These are phyloP conservation scores for Meiosimyza decipiens DNA, from an alignment of 2,888 invertebrate species.

Conservation along the genomic window DNA sequence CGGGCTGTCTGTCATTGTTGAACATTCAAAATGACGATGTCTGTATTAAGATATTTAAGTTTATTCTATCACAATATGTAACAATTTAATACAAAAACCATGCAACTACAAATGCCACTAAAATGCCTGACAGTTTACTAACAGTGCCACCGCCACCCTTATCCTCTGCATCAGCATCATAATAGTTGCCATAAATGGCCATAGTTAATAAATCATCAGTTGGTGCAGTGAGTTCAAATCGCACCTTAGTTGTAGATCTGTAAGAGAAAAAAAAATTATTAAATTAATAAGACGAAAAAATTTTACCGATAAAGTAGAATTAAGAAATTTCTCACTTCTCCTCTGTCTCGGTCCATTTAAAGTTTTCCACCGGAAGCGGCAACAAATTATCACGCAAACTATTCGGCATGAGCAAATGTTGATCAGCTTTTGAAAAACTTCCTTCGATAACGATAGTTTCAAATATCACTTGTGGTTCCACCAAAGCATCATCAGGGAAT, in stretches of 20 bases:
- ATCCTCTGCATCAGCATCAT: conserved; percentile 37
- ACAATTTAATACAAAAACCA: too few relatives aligned
- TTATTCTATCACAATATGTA: too few relatives aligned
- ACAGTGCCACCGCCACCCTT: conserved; percentile 31
- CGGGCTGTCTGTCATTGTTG: too few relatives aligned
- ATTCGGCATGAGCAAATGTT: conserved; percentile 55
- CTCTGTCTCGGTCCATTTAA: conserved; percentile 49
- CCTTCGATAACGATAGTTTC: conserved; percentile 50
- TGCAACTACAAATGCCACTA: too few relatives aligned
- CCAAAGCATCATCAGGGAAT: conserved; percentile 35
- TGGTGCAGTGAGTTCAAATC: conserved; percentile 43
- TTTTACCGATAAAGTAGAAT: too few relatives aligned
- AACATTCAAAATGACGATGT: too few relatives aligned
- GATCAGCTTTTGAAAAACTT: conserved; percentile 47
- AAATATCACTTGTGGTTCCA: conserved; percentile 46
- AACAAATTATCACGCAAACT: conserved; percentile 51
- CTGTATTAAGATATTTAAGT: too few relatives aligned
- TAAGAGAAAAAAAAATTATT: neutral
- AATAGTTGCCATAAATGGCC: conserved; percentile 58
- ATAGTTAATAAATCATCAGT: conserved; percentile 53
- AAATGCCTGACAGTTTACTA: neutral
- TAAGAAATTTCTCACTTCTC: conserved; percentile 33
- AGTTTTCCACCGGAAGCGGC: conserved; percentile 54
- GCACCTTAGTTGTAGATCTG: conserved; percentile 27
- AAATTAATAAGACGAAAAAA: too few relatives aligned